Evolutionary conservation across 1,140 invertebrate species (phyloP).

Genomic region (Aphaenogaster rudis): DNA sequence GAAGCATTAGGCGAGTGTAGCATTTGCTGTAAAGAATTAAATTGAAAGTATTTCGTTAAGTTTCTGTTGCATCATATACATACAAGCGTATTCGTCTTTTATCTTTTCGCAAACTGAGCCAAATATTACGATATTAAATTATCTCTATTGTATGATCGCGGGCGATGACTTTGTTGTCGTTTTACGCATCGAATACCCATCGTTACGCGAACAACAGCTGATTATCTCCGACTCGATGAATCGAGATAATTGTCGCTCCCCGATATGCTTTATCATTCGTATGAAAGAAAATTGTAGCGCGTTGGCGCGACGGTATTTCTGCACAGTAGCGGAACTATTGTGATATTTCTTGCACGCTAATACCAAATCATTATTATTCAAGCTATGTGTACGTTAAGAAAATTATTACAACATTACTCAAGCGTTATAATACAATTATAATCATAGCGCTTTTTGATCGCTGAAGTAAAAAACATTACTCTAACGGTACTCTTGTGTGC

Average conservation of each 20-base stretch:
- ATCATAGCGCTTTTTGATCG: background rate
- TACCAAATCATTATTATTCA: constrained; percentile 6
- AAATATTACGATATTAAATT: constrained; percentile 64
- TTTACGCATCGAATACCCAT: constrained; percentile 25
- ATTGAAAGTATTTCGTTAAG: constrained; percentile 47
- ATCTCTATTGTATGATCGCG: constrained; percentile 24
- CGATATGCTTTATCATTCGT: constrained; percentile 8
- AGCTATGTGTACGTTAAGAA: background rate
- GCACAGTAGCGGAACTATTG: background rate
- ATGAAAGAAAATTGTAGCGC: background rate
- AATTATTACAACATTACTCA: background rate
- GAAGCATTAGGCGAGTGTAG: background rate
- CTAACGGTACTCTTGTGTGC: background rate
- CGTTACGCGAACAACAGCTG: background rate
- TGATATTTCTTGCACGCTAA: background rate
- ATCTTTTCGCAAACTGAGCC: background rate
- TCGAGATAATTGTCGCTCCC: constrained; percentile 35
- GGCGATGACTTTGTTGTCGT: constrained; percentile 42
- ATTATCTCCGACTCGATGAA: constrained; percentile 51
- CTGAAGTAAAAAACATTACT: constrained; percentile 13
- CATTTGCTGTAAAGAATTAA: constrained; percentile 56
- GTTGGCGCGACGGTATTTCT: background rate
- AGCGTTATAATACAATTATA: constrained; percentile 21
- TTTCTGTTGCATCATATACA: background rate
- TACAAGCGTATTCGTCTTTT: background rate